phyloP scores from a whole-genome alignment of 2,113 vertebrate genomes.

The Entomyzon cyanotis region DNA sequence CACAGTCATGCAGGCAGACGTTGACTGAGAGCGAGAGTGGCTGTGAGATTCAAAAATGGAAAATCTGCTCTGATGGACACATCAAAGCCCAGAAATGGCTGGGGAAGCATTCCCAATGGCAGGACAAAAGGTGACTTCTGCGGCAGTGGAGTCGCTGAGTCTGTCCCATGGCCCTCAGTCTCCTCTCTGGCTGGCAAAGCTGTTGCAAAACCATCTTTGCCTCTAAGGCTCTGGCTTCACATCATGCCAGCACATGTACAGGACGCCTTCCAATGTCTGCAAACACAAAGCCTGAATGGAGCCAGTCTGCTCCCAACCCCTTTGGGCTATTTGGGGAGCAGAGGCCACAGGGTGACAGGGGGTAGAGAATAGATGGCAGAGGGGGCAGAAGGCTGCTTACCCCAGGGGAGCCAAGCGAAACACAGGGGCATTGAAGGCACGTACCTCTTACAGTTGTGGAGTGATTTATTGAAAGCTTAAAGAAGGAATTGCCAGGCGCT shows the following conservation, averaged over 20 bases:
- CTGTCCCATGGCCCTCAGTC: background rate
- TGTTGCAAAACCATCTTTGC: background rate
- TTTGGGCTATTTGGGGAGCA: background rate
- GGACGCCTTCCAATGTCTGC: background rate
- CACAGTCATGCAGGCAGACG: fast-evolving
- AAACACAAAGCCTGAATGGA: slow-evolving; percentile 13
- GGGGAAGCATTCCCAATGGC: background rate
- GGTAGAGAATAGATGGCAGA: background rate
- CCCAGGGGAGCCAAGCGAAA: background rate
- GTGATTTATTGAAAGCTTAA: slow-evolving; percentile 57
- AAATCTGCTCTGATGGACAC: background rate
- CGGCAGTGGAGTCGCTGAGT: background rate
- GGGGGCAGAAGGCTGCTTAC: background rate
- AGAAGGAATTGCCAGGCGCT: slow-evolving; percentile 11
- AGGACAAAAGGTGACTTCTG: slow-evolving; percentile 40
- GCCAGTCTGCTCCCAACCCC: background rate
- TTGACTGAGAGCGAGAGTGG: background rate
- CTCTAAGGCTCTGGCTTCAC: background rate
- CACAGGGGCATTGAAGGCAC: background rate
- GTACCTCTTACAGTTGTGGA: background rate
- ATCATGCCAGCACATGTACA: background rate
- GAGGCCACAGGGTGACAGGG: background rate
- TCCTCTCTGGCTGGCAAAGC: background rate
- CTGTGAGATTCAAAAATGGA: background rate
- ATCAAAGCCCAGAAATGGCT: background rate